Conservation (phyloP, 1,140 invertebrate genomes). For the Euborellia annulipes region DNA sequence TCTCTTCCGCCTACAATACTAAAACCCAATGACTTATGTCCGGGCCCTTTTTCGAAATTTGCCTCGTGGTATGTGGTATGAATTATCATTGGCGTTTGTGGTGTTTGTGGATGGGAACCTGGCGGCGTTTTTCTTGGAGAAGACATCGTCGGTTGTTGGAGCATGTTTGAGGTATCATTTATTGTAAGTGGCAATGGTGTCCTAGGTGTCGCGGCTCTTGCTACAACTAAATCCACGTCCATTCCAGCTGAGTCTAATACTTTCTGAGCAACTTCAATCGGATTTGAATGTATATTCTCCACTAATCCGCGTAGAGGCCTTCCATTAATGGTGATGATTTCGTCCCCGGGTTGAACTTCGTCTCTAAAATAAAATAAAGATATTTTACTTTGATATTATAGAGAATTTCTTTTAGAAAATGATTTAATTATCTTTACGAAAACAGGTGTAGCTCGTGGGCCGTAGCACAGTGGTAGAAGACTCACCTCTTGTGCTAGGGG, state of each 20-base stretch:
- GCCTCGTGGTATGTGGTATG: slow-evolving; percentile 22
- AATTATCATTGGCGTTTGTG: background rate
- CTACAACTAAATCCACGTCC: slow-evolving; percentile 41
- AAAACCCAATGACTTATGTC: slow-evolving; percentile 51
- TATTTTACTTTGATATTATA: too few species aligned
- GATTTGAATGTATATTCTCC: slow-evolving; percentile 24
- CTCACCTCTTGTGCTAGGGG: too few species aligned
- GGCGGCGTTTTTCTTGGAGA: background rate
- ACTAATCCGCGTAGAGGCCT: slow-evolving; percentile 52
- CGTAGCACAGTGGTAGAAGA: too few species aligned
- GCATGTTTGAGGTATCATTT: background rate
- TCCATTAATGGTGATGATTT: slow-evolving; percentile 75
- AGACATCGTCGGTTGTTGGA: background rate
- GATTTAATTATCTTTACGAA: too few species aligned
- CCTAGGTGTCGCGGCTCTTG: slow-evolving; percentile 13
- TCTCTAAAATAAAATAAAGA: background rate
- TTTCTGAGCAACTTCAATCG: slow-evolving; percentile 41
- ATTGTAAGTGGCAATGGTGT: background rate
- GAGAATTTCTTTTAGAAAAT: too few species aligned
- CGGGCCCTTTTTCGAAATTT: slow-evolving; percentile 44
- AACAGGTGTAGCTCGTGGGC: too few species aligned
- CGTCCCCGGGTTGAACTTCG: slow-evolving; percentile 39
- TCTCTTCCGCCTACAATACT: slow-evolving; percentile 59
- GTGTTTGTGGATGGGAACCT: background rate
- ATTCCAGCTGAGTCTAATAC: slow-evolving; percentile 26